A percentile compares a stretch with the other conserved stretches of the same genome.
These are phyloP conservation scores for Brachymystax lenok DNA, from an alignment of 2,797 vertebrate species.

Conservation along the genomic window DNA sequence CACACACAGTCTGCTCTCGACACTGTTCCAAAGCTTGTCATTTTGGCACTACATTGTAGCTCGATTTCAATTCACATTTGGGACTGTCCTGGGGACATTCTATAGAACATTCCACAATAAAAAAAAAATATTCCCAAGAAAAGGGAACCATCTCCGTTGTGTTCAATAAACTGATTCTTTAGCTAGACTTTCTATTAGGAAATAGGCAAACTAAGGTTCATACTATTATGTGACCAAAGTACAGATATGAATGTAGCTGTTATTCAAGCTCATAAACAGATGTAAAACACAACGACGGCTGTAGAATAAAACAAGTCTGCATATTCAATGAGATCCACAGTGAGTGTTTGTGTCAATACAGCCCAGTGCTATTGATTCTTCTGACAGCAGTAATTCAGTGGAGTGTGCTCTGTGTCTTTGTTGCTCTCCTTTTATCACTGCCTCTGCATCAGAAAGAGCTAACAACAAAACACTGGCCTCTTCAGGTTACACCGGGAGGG, in stretches of 20 bases:
- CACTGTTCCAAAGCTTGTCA: background rate
- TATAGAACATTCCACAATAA: background rate
- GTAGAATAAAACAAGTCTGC: background rate
- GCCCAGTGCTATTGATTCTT: background rate
- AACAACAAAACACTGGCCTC: background rate
- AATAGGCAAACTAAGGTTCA: background rate
- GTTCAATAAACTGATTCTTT: background rate
- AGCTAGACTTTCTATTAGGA: background rate
- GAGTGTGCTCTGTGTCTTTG: background rate
- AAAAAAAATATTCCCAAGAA: background rate
- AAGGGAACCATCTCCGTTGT: background rate
- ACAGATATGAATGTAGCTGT: background rate
- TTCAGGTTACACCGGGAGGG: background rate
- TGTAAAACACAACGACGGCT: background rate
- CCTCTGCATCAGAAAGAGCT: background rate
- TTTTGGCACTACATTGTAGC: background rate
- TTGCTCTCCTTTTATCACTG: background rate
- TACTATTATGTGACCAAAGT: background rate
- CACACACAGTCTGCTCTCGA: background rate
- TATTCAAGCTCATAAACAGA: conserved; percentile 1
- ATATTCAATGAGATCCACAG: background rate
- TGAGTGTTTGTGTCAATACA: background rate
- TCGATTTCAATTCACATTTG: background rate
- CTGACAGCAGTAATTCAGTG: background rate
- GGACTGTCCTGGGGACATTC: background rate